phyloP scores from a whole-genome alignment of 92 coral and sea anemone species.

The Porites divaricata region DNA sequence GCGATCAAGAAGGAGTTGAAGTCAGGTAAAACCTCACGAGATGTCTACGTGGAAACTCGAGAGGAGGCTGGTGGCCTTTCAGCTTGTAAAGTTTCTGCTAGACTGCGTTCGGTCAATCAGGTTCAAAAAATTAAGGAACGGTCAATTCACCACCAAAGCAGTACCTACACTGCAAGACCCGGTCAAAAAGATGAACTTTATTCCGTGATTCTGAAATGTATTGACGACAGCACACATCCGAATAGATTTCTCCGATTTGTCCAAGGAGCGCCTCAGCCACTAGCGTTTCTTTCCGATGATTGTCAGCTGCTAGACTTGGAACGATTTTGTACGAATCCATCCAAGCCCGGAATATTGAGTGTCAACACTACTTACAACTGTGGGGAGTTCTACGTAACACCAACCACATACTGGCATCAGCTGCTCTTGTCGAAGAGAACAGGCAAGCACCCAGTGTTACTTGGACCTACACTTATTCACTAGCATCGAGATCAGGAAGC shows the following conservation, averaged over 20 bases:
- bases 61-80: too few relatives aligned
- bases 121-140: constrained; percentile 46
- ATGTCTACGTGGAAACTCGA: constrained; percentile 3
- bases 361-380: constrained; percentile 64
- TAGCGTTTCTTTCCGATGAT: constrained; percentile 52
- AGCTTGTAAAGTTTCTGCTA: too few relatives aligned
- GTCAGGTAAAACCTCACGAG: not conserved
- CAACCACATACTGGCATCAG: constrained; percentile 34
- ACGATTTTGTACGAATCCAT: constrained; percentile 43
- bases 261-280: constrained; percentile 58
- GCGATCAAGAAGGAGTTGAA: not conserved
- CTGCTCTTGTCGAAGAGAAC: constrained; percentile 30
- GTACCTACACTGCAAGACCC: not conserved
- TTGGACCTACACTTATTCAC: constrained; percentile 63
- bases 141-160: not conserved
- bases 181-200: constrained; percentile 48
- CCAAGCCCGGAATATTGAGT: constrained; percentile 38
- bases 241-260: constrained; percentile 46
- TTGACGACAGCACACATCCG: constrained; percentile 22
- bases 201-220: constrained; percentile 42
- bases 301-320: constrained; percentile 46
- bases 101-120: not conserved
- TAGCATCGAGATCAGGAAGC: constrained; percentile 49
- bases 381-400: constrained; percentile 47
- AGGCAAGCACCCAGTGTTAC: constrained; percentile 47